These are phyloP conservation scores for Apis florea DNA, from an alignment of 1,140 invertebrate genomes.

Conservation along the genomic window DNA sequence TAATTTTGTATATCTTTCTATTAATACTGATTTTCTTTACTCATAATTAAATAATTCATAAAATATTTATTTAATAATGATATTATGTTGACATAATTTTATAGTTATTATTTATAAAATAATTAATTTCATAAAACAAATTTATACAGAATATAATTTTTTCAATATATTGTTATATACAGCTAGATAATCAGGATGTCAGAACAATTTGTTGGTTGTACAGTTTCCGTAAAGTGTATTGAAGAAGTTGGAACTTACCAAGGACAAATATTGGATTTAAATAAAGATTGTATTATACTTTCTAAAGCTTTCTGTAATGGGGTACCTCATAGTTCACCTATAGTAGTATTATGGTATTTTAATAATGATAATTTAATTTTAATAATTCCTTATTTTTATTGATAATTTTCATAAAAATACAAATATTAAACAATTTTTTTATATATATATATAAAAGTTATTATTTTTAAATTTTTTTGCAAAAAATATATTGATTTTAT, in stretches of 20 bases:
- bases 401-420: neutral
- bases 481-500: slow-evolving; percentile 80
- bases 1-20: neutral
- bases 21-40: neutral
- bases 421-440: slow-evolving; percentile 9
- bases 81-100: neutral
- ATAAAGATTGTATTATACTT: slow-evolving; percentile 86
- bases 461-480: slow-evolving; percentile 79
- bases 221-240: slow-evolving; percentile 89
- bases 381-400: neutral
- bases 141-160: neutral
- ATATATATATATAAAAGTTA: neutral
- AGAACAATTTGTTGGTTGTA: slow-evolving; percentile 86
- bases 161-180: slow-evolving; percentile 1
- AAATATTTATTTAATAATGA: no score
- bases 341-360: slow-evolving; percentile 82
- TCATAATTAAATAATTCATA: neutral
- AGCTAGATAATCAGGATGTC: slow-evolving; percentile 76
- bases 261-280: slow-evolving; percentile 88
- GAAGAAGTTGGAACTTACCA: slow-evolving; percentile 87
- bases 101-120: neutral
- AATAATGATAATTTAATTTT: slow-evolving; percentile 9
- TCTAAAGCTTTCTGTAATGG: slow-evolving; percentile 91
- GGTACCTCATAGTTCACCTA: slow-evolving; percentile 83
- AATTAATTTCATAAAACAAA: neutral